Conservation (phyloP, 2,797 vertebrate genomes). For the Hippoglossus hippoglossus region DNA sequence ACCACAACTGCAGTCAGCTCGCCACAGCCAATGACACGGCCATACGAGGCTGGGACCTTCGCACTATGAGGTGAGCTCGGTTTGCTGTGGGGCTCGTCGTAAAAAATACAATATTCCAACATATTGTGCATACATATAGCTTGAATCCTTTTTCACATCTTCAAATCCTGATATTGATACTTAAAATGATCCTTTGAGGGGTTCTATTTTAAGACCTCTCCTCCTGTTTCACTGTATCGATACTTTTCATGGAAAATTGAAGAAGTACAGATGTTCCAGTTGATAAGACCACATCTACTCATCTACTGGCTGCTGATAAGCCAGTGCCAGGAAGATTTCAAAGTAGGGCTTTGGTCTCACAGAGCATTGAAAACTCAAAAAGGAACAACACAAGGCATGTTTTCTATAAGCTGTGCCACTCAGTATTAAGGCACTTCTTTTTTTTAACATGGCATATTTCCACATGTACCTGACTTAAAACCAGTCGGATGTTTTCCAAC, state of each 20-base stretch:
- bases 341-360: conserved; percentile 3
- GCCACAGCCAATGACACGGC: conserved; percentile 94
- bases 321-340: conserved; percentile 16
- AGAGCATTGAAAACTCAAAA: conserved; percentile 10
- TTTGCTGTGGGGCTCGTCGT: not conserved
- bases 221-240: conserved; percentile 23
- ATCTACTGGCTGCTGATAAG: not conserved
- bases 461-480: conserved; percentile 32
- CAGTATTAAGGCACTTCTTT: conserved; percentile 25
- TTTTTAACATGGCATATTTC: conserved; percentile 15
- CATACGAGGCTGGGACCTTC: conserved; percentile 95
- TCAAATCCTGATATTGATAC: not conserved
- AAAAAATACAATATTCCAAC: not conserved
- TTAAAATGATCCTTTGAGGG: conserved; percentile 11
- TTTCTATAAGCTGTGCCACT: conserved; percentile 49
- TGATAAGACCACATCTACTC: conserved; percentile 19
- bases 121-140: not conserved
- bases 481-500: conserved; percentile 13
- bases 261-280: not conserved
- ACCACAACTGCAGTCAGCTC: conserved; percentile 96
- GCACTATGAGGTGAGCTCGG: conserved; percentile 91
- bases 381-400: conserved; percentile 12
- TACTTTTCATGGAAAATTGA: conserved; percentile 24
- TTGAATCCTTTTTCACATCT: not conserved
- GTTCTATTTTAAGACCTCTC: conserved; percentile 1